Percentiles rank a stretch among this genome's conserved stretches.
phyloP scores from a whole-genome alignment of 2,888 invertebrate species.

The Lochmaea capreae region DNA sequence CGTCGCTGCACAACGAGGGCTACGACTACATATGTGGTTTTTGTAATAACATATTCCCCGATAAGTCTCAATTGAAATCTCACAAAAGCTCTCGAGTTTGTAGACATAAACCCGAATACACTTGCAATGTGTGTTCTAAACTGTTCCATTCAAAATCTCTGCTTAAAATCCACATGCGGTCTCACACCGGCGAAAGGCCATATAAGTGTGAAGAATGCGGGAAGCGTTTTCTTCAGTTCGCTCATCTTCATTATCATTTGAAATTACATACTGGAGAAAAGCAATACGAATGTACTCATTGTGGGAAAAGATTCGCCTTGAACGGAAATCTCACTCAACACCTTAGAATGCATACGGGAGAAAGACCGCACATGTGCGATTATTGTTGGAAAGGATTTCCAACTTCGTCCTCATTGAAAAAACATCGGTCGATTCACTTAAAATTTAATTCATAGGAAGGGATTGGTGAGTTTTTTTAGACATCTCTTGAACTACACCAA shows the following conservation, averaged over 20 bases:
- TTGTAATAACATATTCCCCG: not conserved
- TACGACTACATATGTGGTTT: conserved; percentile 2
- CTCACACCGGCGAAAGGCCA: conserved; percentile 29
- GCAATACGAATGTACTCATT: conserved; percentile 57
- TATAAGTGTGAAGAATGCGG: conserved; percentile 54
- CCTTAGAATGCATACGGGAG: conserved; percentile 25
- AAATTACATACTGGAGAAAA: conserved; percentile 30
- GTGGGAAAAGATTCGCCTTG: conserved; percentile 21
- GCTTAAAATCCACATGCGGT: conserved; percentile 20
- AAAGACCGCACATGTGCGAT: conserved; percentile 26
- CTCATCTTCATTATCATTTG: conserved; percentile 32
- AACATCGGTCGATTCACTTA: not conserved
- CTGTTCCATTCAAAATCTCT: not conserved
- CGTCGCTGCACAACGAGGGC: not conserved
- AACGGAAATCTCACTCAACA: conserved; percentile 29
- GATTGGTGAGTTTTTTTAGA: no score
- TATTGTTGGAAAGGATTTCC: conserved; percentile 24
- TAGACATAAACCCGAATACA: not conserved
- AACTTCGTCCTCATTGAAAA: not conserved
- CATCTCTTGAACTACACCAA: no score
- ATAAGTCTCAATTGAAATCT: not conserved
- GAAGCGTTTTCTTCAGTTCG: conserved; percentile 26
- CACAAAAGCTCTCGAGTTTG: not conserved
- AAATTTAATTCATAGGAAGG: not conserved
- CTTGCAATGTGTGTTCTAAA: conserved; percentile 1